phyloP scores from a whole-genome alignment of 1,140 invertebrate genomes.

The Drosophila bifasciata region DNA sequence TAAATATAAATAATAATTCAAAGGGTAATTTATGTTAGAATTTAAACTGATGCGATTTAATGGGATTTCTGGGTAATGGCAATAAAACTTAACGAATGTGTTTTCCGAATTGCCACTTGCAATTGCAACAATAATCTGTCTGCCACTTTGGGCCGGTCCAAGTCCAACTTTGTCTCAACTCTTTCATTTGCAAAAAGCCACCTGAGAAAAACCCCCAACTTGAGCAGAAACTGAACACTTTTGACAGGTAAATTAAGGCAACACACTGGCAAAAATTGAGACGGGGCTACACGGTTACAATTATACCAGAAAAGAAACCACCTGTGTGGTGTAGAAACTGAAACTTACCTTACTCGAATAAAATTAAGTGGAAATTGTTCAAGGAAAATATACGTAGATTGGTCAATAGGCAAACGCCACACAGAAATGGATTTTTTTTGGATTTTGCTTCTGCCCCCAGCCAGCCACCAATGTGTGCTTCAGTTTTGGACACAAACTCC shows the following conservation, averaged over 20 bases:
- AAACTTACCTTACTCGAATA: neutral
- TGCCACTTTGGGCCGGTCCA: slow-evolving; percentile 17
- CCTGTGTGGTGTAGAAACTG: slow-evolving; percentile 29
- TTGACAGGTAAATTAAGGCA: slow-evolving; percentile 71
- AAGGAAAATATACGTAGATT: slow-evolving; percentile 60
- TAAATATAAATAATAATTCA: slow-evolving; percentile 7
- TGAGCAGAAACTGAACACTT: slow-evolving; percentile 38
- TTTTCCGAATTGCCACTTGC: slow-evolving; percentile 29
- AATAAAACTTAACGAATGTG: slow-evolving; percentile 20
- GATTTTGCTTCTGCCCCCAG: neutral
- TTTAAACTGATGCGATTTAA: slow-evolving; percentile 1
- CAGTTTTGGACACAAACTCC: slow-evolving; percentile 46
- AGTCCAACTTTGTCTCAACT: slow-evolving; percentile 28
- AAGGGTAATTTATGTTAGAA: slow-evolving; percentile 7
- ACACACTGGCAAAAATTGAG: slow-evolving; percentile 38
- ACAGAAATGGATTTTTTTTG: slow-evolving; percentile 4
- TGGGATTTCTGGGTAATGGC: slow-evolving; percentile 19
- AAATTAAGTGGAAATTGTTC: slow-evolving; percentile 43
- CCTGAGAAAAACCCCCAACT: no score
- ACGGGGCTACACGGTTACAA: slow-evolving; percentile 46
- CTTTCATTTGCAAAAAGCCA: slow-evolving; percentile 13
- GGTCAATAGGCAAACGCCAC: slow-evolving; percentile 41
- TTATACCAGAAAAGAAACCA: slow-evolving; percentile 42
- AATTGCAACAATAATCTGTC: slow-evolving; percentile 29
- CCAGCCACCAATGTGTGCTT: slow-evolving; percentile 31